Evolutionary conservation across 2,888 invertebrate genomes (phyloP).

Genomic region (Epinotia ramella): DNA sequence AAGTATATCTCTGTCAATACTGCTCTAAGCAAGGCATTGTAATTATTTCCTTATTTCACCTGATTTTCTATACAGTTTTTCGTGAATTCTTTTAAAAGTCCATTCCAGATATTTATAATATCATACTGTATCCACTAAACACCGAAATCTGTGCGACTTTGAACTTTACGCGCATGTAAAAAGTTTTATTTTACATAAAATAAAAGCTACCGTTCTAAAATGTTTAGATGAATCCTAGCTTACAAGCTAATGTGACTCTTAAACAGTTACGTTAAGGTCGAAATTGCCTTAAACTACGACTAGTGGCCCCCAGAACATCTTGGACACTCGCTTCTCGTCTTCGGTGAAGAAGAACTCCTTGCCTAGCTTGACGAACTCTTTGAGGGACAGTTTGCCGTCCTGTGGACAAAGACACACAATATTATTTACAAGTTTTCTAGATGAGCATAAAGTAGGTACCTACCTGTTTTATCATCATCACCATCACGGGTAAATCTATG

Average conservation of each 20-base stretch:
- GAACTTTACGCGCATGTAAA: neutral
- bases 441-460: too few relatives aligned
- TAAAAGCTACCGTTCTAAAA: neutral
- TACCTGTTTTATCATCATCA: too few relatives aligned
- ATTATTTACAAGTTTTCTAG: too few relatives aligned
- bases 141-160: neutral
- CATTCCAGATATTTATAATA: constrained; percentile 27
- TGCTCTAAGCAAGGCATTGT: neutral
- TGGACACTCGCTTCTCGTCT: constrained; percentile 90
- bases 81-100: neutral
- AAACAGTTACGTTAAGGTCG: constrained; percentile 19
- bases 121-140: constrained; percentile 8
- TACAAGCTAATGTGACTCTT: constrained; percentile 34
- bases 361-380: constrained; percentile 93
- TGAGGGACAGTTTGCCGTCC: constrained; percentile 90
- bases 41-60: neutral
- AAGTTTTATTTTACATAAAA: neutral
- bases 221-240: constrained; percentile 4
- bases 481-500: too few relatives aligned
- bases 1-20: neutral
- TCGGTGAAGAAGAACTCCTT: constrained; percentile 92
- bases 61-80: constrained; percentile 9
- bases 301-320: constrained; percentile 95
- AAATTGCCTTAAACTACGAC: constrained; percentile 78
- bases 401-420: constrained; percentile 55